Evolutionary conservation across 2,888 invertebrate genomes (phyloP).

Genomic region (Phytoseiulus persimilis): DNA sequence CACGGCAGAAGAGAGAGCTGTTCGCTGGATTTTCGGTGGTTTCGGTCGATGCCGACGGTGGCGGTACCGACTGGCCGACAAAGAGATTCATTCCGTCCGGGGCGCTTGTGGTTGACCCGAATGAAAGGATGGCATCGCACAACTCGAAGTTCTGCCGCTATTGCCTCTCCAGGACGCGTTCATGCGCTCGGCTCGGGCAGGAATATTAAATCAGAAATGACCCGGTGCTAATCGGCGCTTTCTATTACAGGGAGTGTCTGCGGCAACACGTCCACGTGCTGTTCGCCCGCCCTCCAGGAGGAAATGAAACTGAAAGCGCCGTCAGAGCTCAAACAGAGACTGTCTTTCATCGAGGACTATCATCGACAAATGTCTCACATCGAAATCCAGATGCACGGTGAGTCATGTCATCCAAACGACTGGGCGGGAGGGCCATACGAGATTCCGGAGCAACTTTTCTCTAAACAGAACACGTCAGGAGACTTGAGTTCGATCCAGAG

Average conservation of each 20-base stretch:
- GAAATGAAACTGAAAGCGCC: neutral
- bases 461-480: no score
- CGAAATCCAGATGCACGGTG: neutral
- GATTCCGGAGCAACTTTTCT: no score
- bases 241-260: neutral
- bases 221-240: neutral
- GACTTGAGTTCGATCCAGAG: no score
- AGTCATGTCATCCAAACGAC: no score
- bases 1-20: neutral
- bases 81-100: neutral
- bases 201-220: no score
- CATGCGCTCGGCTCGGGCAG: neutral
- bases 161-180: neutral
- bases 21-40: neutral
- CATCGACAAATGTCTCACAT: neutral
- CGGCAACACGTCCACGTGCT: neutral
- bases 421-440: no score
- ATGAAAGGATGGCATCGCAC: neutral
- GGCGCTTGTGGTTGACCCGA: neutral
- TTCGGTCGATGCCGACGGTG: neutral
- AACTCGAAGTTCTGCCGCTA: neutral
- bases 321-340: neutral
- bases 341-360: neutral
- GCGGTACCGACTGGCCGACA: neutral
- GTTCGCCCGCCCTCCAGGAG: neutral